Evolutionary conservation across 2,113 vertebrate species (phyloP), one percentile per base, ranked within the genome.

Genomic region (Nothobranchius kuhntae): DNA sequence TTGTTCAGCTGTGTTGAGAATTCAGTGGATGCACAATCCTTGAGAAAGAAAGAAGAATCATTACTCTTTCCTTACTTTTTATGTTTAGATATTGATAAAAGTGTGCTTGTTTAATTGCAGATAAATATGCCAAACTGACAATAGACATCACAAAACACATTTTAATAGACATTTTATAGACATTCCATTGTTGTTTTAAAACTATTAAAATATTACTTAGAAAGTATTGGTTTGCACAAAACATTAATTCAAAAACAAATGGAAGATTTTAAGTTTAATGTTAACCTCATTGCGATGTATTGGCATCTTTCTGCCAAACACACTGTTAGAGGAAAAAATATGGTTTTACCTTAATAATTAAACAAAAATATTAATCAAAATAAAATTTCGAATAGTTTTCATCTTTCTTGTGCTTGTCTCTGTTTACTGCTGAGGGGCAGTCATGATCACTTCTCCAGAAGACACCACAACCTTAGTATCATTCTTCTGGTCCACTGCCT

Each of bases 391-490:
- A 5, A 56, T 55, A n/a, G 53, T 64, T 57, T 17, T 63, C 46
- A 35, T 36, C 6, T 57, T 54, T 42, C n/a, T 48, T 57, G 17
- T 57, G 57, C 7, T 66, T 0, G 7, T 9, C 7, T 11, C 12
- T 46, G 15, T 77, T 61, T 59, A 61, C 52, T 61, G 3, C n/a
- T 53, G 9, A 11, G 51, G 13, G 1, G 35, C 2, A 0, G 1
- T 2, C 36, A 89, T 71, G 1, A 38, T 46, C 56, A 90, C 15
- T 54, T 82, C 83, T 68, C 85, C 85, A 48, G 52, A 44, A 45
- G 86, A 73, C 53, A 40, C 73, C 66, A 90, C 84, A 12, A 65
- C 12, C 65, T 54, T 82, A 13, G 65, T 50, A 35, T 78, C 65
- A 53, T 2, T 3, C 3, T 0, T 45, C 51, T 77, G n/a, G 1